Evolutionary conservation across 1,140 invertebrate genomes (phyloP).

Genomic region (Dreissena rostriformis): DNA sequence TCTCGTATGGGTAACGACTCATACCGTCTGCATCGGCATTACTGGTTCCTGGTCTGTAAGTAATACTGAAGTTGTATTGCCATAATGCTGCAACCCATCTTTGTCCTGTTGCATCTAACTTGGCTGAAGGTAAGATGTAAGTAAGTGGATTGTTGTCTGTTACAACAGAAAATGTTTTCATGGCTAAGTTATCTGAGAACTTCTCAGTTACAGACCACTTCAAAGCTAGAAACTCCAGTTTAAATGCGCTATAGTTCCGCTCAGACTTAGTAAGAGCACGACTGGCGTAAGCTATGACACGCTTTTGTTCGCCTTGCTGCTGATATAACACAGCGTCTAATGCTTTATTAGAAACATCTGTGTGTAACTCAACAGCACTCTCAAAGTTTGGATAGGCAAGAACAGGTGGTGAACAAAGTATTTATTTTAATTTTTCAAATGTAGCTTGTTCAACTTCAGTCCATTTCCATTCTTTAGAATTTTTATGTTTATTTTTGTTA

Average conservation of each 20-base stretch:
- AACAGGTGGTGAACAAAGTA: conserved; percentile 57
- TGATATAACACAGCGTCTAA: conserved; percentile 73
- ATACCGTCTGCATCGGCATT: conserved; percentile 14
- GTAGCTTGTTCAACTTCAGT: conserved; percentile 20
- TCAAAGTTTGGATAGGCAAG: conserved; percentile 58
- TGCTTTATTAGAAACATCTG: conserved; percentile 59
- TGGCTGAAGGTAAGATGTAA: conserved; percentile 40
- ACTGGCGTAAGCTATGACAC: conserved; percentile 58
- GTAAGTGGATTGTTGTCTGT: conserved; percentile 56
- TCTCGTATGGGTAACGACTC: conserved; percentile 26
- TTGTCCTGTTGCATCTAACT: conserved; percentile 41
- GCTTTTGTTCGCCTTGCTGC: conserved; percentile 56
- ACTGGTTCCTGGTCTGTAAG: background rate
- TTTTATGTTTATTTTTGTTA: conserved; percentile 18
- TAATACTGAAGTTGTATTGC: conserved; percentile 31
- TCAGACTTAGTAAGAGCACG: conserved; percentile 41
- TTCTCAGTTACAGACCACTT: conserved; percentile 51
- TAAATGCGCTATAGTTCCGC: conserved; percentile 48
- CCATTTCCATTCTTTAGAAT: conserved; percentile 25
- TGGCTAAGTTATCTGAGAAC: conserved; percentile 46
- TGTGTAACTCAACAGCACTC: conserved; percentile 59
- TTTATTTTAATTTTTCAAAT: conserved; percentile 62
- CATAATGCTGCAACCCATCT: conserved; percentile 33
- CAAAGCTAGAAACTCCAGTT: conserved; percentile 49
- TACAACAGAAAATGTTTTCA: conserved; percentile 32